Percentiles rank a stretch among this genome's conserved stretches.
phyloP scores from a whole-genome alignment of 2,888 invertebrate genomes.

The Volucella inflata region DNA sequence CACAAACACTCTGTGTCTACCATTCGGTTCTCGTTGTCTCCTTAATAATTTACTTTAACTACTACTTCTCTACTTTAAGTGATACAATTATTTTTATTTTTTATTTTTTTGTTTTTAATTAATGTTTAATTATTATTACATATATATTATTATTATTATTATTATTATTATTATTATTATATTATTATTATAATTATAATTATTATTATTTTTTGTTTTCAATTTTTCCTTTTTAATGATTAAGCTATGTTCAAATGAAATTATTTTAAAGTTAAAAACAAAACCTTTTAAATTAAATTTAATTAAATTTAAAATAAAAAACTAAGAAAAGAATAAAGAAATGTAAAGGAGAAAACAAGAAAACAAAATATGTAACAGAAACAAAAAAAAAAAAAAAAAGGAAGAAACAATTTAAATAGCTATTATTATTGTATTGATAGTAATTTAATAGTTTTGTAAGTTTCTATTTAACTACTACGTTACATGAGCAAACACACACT shows the following conservation, averaged over 20 bases:
- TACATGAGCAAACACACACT: constrained; percentile 49
- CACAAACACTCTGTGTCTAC: constrained; percentile 40
- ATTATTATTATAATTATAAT: constrained; percentile 57
- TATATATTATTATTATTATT: constrained; percentile 15
- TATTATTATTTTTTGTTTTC: constrained; percentile 54
- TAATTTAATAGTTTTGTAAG: constrained; percentile 76
- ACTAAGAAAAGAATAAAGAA: constrained; percentile 15
- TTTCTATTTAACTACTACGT: constrained; percentile 72
- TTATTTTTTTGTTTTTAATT: constrained; percentile 65
- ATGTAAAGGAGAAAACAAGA: constrained; percentile 36
- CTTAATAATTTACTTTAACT: constrained; percentile 52
- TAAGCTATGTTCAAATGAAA: constrained; percentile 73
- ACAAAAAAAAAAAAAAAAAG: constrained; percentile 30
- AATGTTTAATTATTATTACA: constrained; percentile 55
- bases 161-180: constrained; percentile 69
- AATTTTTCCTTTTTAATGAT: constrained; percentile 55
- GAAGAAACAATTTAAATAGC: constrained; percentile 27
- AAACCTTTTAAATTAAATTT: background rate
- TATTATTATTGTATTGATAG: constrained; percentile 69
- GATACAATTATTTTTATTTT: constrained; percentile 63
- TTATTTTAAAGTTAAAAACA: constrained; percentile 65
- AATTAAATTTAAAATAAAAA: constrained; percentile 2
- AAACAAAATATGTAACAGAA: constrained; percentile 34
- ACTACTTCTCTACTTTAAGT: constrained; percentile 64
- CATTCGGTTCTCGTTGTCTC: constrained; percentile 74